Percentiles rank a stretch among this genome's conserved stretches.
Conservation (phyloP, 2,113 vertebrate genomes). For the Hypomesus transpacificus region DNA sequence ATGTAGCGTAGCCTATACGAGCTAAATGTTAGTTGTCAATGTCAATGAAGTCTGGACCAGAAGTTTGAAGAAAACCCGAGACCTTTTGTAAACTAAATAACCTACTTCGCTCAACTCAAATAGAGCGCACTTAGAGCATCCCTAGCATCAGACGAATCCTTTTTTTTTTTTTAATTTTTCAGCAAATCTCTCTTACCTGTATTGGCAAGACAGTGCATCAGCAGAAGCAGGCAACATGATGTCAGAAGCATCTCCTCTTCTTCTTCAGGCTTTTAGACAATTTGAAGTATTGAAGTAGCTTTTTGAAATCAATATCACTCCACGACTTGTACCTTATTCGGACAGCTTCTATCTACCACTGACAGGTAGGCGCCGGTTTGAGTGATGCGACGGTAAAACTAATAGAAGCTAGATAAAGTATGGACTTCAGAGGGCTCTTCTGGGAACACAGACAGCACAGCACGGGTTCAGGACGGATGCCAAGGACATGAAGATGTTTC, state of each 20-base stretch:
- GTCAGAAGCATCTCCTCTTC: conserved; percentile 42
- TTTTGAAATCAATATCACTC: not conserved
- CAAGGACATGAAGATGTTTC: conserved; percentile 16
- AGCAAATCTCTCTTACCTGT: conserved; percentile 51
- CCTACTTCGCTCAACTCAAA: conserved; percentile 6
- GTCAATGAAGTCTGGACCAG: too few relatives aligned
- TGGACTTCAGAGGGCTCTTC: not conserved
- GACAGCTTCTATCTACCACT: not conserved
- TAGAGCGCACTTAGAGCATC: not conserved
- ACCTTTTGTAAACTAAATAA: not conserved
- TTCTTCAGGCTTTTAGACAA: not conserved
- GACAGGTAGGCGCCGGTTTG: not conserved
- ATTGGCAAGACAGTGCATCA: conserved; percentile 30
- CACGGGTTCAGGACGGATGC: not conserved
- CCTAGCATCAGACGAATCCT: not conserved
- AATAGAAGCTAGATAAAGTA: not conserved
- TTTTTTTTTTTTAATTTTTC: not conserved
- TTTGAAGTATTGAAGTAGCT: not conserved
- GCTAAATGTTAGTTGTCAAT: too few relatives aligned
- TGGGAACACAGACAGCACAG: not conserved
- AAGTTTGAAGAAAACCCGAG: too few relatives aligned
- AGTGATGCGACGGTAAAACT: not conserved
- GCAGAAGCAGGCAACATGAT: conserved; percentile 44
- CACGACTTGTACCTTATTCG: not conserved
- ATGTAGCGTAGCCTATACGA: too few relatives aligned